Evolutionary conservation across 1,140 invertebrate genomes (phyloP).

Genomic region (Cydia pomonella): DNA sequence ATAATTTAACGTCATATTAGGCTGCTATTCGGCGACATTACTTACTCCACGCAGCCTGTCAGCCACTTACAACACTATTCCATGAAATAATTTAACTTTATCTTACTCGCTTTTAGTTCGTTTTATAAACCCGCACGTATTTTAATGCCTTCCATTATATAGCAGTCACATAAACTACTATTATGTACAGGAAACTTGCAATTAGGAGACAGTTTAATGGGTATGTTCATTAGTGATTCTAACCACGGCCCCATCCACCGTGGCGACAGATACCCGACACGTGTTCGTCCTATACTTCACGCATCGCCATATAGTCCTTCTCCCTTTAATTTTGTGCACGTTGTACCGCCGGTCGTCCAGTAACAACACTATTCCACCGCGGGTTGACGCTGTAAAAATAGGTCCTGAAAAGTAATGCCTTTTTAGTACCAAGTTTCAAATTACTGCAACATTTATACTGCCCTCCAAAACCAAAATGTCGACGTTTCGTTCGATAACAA

Average conservation of each 20-base stretch:
- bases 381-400: neutral
- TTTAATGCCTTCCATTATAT: too few relatives aligned
- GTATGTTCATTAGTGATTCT: constrained; percentile 42
- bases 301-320: constrained; percentile 42
- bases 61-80: too few relatives aligned
- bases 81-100: too few relatives aligned
- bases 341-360: neutral
- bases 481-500: too few relatives aligned
- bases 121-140: too few relatives aligned
- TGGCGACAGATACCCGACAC: constrained; percentile 44
- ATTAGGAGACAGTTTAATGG: constrained; percentile 31
- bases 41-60: too few relatives aligned
- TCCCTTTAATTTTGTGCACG: constrained; percentile 29
- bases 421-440: neutral
- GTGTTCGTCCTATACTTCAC: constrained; percentile 40
- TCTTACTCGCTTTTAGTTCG: too few relatives aligned
- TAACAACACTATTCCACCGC: neutral
- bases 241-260: constrained; percentile 38
- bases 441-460: too few relatives aligned
- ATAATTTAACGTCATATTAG: too few relatives aligned
- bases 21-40: too few relatives aligned
- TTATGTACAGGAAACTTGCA: neutral
- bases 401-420: neutral
- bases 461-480: too few relatives aligned
- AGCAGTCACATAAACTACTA: too few relatives aligned